phyloP scores from a whole-genome alignment of 2,797 vertebrate genomes.

The Ambastaia sidthimunki region DNA sequence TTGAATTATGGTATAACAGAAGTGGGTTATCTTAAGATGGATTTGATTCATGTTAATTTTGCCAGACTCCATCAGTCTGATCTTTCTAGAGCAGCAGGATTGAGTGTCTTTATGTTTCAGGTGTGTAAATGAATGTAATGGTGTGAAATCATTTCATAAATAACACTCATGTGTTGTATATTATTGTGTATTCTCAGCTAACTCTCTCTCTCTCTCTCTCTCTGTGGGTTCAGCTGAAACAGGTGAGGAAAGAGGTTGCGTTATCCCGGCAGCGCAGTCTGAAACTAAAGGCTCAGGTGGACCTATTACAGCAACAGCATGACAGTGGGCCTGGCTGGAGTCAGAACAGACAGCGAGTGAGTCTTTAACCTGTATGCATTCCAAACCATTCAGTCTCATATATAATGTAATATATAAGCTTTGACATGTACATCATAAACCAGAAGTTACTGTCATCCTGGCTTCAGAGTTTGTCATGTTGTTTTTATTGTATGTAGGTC shows the following conservation, averaged over 20 bases:
- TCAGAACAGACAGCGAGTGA: constrained; percentile 72
- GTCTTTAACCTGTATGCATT: constrained; percentile 1
- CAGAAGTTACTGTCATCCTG: not conserved
- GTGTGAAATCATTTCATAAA: not conserved
- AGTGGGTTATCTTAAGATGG: too few species aligned
- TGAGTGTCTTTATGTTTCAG: constrained; percentile 23
- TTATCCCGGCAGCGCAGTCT: constrained; percentile 77
- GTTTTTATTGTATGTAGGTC: constrained; percentile 64
- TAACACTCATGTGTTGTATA: not conserved
- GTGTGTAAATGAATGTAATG: not conserved
- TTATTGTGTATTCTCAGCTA: not conserved
- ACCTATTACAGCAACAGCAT: constrained; percentile 74
- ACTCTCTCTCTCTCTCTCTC: constrained; percentile 20
- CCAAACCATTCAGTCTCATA: not conserved
- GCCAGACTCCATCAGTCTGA: constrained; percentile 51
- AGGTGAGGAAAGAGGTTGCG: constrained; percentile 78
- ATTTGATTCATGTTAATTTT: constrained; percentile 8
- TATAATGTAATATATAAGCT: not conserved
- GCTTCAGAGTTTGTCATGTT: not conserved
- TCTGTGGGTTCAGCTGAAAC: constrained; percentile 71
- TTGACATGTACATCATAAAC: not conserved
- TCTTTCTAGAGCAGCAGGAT: constrained; percentile 61
- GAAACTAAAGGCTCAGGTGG: constrained; percentile 79
- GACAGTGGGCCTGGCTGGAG: constrained; percentile 73
- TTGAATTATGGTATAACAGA: too few species aligned